These are phyloP conservation scores for Scyliorhinus canicula DNA, from an alignment of 2,797 vertebrate species.

Conservation along the genomic window DNA sequence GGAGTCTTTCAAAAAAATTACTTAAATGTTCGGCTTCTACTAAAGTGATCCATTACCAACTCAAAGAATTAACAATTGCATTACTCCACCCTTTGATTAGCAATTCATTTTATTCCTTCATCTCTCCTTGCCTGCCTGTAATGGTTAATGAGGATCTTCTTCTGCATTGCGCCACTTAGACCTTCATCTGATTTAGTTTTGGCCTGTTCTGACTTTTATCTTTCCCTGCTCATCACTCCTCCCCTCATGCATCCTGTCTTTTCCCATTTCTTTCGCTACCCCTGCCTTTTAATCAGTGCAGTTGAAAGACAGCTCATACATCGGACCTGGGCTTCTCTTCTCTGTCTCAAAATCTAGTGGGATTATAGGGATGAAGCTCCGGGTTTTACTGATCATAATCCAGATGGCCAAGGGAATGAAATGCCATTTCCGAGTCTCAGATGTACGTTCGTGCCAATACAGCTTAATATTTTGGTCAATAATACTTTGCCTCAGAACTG, in stretches of 20 bases:
- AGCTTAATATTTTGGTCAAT: neutral
- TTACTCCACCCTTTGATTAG: constrained; percentile 30
- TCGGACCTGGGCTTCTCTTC: neutral
- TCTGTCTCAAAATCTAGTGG: neutral
- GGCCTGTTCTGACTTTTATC: constrained; percentile 14
- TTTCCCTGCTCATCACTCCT: neutral
- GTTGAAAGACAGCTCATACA: neutral
- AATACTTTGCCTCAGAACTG: neutral
- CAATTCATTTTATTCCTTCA: neutral
- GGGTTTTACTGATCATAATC: neutral
- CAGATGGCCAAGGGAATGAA: neutral
- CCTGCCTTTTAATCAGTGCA: constrained; percentile 14
- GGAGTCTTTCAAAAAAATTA: constrained; percentile 15
- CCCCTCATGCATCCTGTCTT: neutral
- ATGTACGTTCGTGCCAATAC: too few species aligned
- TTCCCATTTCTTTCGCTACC: neutral
- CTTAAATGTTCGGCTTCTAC: constrained; percentile 12
- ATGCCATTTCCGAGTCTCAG: neutral
- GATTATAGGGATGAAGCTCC: neutral
- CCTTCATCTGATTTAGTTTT: neutral
- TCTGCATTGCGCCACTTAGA: neutral
- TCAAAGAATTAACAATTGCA: constrained; percentile 13
- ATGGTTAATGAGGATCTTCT: neutral
- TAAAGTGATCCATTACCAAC: constrained; percentile 12
- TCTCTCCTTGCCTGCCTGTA: neutral